Percentiles rank a stretch among this genome's conserved stretches.
Conservation (phyloP, 2,113 vertebrate species). For the Platichthys stellatus region DNA sequence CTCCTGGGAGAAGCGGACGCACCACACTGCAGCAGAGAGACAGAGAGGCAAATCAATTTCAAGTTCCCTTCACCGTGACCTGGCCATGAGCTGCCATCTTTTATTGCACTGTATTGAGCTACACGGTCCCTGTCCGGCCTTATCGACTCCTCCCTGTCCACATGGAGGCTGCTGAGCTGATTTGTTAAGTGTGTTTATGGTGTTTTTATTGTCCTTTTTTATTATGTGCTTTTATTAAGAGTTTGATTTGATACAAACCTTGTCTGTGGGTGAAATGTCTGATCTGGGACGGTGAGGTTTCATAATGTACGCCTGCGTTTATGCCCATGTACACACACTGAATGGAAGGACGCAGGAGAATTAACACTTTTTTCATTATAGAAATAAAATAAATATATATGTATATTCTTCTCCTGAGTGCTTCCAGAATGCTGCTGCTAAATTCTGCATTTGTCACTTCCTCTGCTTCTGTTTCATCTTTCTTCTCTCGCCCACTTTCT, state of each 20-base stretch:
- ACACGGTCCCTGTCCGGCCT: constrained; percentile 27
- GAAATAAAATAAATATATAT: too few relatives aligned
- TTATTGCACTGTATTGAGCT: constrained; percentile 57
- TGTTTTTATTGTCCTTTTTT: constrained; percentile 50
- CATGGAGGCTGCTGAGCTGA: constrained; percentile 37
- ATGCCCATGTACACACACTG: not conserved
- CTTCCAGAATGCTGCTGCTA: too few relatives aligned
- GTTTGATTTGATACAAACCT: constrained; percentile 40
- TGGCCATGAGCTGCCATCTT: constrained; percentile 58
- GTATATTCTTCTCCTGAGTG: too few relatives aligned
- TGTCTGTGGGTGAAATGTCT: constrained; percentile 14
- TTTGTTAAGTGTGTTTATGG: constrained; percentile 53
- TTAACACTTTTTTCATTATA: too few relatives aligned
- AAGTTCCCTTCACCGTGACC: constrained; percentile 47
- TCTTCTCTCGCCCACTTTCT: constrained; percentile 32
- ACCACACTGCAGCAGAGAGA: constrained; percentile 72
- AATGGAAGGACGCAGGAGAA: not conserved
- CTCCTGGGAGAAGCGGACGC: constrained; percentile 92
- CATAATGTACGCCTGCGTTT: constrained; percentile 2
- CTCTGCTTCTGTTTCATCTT: constrained; percentile 18
- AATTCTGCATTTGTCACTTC: not conserved
- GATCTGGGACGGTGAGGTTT: constrained; percentile 8
- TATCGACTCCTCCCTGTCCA: constrained; percentile 55
- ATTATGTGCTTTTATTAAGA: constrained; percentile 35
- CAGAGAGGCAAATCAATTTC: constrained; percentile 46